phyloP scores from a whole-genome alignment of 1,140 invertebrate species.

The Carposina sasakii region DNA sequence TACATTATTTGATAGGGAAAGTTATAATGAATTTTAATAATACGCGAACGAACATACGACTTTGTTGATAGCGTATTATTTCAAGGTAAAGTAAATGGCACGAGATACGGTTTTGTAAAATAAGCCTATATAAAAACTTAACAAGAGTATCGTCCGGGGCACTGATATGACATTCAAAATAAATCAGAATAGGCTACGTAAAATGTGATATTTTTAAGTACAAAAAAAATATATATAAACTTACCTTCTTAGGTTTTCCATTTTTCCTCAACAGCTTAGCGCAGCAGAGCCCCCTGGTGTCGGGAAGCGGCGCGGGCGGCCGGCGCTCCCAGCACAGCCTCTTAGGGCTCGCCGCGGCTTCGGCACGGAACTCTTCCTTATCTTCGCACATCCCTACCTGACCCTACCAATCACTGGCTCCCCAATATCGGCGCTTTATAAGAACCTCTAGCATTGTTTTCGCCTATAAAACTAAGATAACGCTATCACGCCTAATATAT shows the following conservation, averaged over 20 bases:
- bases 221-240: conserved; percentile 10
- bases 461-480: conserved; percentile 56
- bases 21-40: no score
- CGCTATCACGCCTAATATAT: conserved; percentile 48
- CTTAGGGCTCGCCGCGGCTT: conserved; percentile 47
- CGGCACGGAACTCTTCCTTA: conserved; percentile 58
- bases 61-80: no score
- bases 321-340: conserved; percentile 55
- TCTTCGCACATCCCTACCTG: conserved; percentile 54
- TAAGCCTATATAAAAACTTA: no score
- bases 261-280: conserved; percentile 62
- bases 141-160: no score
- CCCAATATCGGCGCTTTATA: conserved; percentile 63
- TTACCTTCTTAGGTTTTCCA: conserved; percentile 63
- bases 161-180: no score
- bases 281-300: conserved; percentile 65
- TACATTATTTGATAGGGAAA: no score
- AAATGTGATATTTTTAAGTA: no score
- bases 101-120: no score
- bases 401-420: conserved; percentile 45
- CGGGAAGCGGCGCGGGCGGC: conserved; percentile 52
- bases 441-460: conserved; percentile 60
- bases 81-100: no score
- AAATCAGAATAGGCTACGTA: no score
- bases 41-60: no score